Evolutionary conservation across 2,797 vertebrate genomes (phyloP).

Genomic region (Manis javanica): DNA sequence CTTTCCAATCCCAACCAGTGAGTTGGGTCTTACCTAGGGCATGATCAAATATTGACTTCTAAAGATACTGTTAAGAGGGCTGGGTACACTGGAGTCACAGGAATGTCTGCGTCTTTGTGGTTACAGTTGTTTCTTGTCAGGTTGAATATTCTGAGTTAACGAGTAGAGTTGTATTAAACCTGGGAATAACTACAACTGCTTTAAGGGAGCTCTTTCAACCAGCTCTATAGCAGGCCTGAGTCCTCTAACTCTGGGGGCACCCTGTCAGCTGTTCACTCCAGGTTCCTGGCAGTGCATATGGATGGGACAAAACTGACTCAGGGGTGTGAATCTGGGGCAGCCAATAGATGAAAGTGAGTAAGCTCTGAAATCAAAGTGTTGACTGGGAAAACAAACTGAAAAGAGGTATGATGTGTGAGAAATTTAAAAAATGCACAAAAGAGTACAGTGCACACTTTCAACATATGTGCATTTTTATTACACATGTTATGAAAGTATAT

Average conservation of each 20-base stretch:
- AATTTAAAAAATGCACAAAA: background rate
- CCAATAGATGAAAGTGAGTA: background rate
- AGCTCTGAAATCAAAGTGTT: background rate
- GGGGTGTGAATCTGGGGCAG: background rate
- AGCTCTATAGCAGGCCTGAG: background rate
- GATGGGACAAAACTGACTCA: background rate
- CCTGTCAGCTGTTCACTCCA: background rate
- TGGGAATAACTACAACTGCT: background rate
- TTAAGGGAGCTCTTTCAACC: background rate
- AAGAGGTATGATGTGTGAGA: background rate
- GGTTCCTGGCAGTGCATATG: rapidly evolving
- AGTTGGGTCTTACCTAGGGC: background rate
- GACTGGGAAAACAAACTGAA: background rate
- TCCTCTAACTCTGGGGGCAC: background rate
- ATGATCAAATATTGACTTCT: background rate
- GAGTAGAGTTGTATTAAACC: background rate
- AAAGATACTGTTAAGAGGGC: background rate
- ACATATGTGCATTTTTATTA: background rate
- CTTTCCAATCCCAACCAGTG: background rate
- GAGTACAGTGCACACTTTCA: background rate
- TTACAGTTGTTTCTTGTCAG: background rate
- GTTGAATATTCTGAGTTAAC: background rate
- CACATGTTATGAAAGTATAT: background rate
- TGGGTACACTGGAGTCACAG: background rate
- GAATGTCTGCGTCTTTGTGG: background rate